These are phyloP conservation scores for Periophthalmodon schlosseri DNA, from an alignment of 2,113 vertebrate species.

Conservation along the genomic window DNA sequence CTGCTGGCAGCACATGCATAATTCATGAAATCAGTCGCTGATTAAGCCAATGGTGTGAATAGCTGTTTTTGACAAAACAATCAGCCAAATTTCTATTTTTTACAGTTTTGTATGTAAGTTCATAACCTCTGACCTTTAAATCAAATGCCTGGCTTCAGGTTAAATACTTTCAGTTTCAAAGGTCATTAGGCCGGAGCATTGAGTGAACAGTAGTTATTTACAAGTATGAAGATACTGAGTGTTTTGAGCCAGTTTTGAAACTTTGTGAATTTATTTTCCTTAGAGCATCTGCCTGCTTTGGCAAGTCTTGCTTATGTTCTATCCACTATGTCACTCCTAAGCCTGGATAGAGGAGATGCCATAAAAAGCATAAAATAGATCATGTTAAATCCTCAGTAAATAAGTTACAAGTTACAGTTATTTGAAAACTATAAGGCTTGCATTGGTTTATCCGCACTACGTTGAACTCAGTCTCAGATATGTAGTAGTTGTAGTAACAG, in stretches of 20 bases:
- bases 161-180: neutral
- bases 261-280: neutral
- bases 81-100: slow-evolving; percentile 18
- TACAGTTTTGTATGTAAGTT: neutral
- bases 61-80: slow-evolving; percentile 53
- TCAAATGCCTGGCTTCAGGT: neutral
- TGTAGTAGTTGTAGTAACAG: too few relatives aligned
- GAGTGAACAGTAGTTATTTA: neutral
- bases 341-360: too few relatives aligned
- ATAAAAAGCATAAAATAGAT: too few relatives aligned
- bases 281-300: too few relatives aligned
- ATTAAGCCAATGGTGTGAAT: slow-evolving; percentile 59
- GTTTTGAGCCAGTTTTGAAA: neutral
- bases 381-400: too few relatives aligned
- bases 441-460: too few relatives aligned
- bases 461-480: too few relatives aligned
- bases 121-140: neutral
- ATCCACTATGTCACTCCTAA: too few relatives aligned
- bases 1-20: slow-evolving; percentile 67
- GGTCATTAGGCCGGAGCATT: neutral
- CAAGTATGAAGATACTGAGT: too few relatives aligned
- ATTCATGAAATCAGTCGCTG: slow-evolving; percentile 75
- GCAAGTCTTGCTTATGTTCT: too few relatives aligned
- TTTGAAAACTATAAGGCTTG: too few relatives aligned
- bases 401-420: too few relatives aligned